These are phyloP conservation scores for Eospalax fontanierii DNA, from an alignment of 2,797 vertebrate genomes.

Conservation along the genomic window DNA sequence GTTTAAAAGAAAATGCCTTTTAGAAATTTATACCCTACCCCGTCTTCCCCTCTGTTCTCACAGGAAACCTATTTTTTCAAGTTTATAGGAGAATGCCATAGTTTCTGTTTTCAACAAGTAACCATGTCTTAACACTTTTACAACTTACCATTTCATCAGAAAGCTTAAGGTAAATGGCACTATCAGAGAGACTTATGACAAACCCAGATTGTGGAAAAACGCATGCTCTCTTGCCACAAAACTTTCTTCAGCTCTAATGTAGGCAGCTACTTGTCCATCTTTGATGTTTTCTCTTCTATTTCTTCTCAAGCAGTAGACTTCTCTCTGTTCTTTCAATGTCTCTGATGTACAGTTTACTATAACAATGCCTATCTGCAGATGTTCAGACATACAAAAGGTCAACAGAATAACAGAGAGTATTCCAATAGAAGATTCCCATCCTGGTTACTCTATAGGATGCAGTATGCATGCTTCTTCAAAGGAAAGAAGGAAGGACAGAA, in stretches of 20 bases:
- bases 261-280: not conserved
- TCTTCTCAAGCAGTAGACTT: not conserved
- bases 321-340: not conserved
- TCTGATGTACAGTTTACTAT: not conserved
- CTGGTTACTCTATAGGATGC: not conserved
- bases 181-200: not conserved
- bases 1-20: slow-evolving; percentile 37
- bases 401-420: not conserved
- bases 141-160: not conserved
- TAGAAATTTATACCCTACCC: not conserved
- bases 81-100: not conserved
- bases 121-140: not conserved
- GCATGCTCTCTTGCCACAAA: not conserved
- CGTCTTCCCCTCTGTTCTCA: not conserved
- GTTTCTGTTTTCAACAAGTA: not conserved
- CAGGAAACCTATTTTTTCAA: not conserved
- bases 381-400: not conserved
- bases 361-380: not conserved
- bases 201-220: not conserved
- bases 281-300: not conserved
- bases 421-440: not conserved
- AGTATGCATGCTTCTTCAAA: not conserved
- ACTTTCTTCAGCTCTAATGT: not conserved
- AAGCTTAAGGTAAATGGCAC: not conserved
- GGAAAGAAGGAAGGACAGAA: not conserved